Conservation (phyloP, 2,113 vertebrate species). For the Hydropotes inermis region DNA sequence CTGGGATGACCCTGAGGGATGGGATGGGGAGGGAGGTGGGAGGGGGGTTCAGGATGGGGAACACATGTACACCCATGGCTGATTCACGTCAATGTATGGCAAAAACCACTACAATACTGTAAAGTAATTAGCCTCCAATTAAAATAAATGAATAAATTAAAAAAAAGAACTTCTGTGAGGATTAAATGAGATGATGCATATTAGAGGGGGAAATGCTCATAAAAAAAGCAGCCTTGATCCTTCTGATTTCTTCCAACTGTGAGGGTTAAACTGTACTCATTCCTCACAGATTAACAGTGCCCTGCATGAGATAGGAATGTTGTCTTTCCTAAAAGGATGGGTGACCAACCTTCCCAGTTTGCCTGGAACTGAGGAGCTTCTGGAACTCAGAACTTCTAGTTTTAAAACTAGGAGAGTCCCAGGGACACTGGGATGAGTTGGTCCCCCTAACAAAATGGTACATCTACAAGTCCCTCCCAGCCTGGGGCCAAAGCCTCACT, state of each 20-base stretch:
- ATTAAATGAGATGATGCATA: not conserved
- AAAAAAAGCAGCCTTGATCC: not conserved
- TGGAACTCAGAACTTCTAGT: not conserved
- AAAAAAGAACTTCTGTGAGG: not conserved
- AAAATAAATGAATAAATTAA: not conserved
- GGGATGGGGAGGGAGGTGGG: not conserved
- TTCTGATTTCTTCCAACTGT: not conserved
- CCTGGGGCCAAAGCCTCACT: slow-evolving; percentile 38
- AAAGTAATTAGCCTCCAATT: not conserved
- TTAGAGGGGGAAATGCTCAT: not conserved
- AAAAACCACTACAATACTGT: not conserved
- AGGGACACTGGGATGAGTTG: not conserved
- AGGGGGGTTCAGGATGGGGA: not conserved
- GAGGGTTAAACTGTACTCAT: not conserved
- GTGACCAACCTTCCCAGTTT: no score
- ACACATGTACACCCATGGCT: not conserved
- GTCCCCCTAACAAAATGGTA: not conserved
- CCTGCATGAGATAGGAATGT: not conserved
- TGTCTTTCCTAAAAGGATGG: not conserved
- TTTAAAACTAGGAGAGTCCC: not conserved
- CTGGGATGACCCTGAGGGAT: not conserved
- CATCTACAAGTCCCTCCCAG: no score
- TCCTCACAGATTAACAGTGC: not conserved
- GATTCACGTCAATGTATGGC: not conserved
- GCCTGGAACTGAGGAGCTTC: not conserved